Base-by-base conservation (phyloP, 2,888 invertebrate genomes). In the Pomacea canaliculata region DNA sequence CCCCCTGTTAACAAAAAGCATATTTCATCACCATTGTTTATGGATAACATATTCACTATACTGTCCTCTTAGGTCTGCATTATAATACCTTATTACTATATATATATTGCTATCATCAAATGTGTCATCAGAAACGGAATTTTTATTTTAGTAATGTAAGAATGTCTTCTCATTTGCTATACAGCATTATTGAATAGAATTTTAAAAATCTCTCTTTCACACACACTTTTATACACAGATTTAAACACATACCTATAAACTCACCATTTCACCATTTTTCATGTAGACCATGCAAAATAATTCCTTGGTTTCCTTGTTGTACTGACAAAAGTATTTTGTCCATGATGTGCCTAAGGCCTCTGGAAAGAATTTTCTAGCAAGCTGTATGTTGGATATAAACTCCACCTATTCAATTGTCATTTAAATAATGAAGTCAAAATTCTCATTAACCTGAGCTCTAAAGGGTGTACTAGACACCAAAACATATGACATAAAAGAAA, bases 261-360 rank as follows among this genome's bases (percentile, higher is more conserved):
- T 94, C 92, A 96, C 96, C 91, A 96, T 93, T 92, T 97, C 97
- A 80, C 96, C 95, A 87, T 95, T 95, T 90, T 98, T 98, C 92
- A 96, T 97, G 93, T 96, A 98, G 73, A 97, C 96, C 89, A 96
- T 94, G 95, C 98, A 96, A 81, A 95, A 94, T 90, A 99, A 96
- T 90, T 94, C 94, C 89, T 96, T 95, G 83, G 94, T 94, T 84
- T 94, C 94, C 91, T 96, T 96, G 91, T 96, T 95, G 93, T 98
- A 99, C 89, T 95, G 95, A 92, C 97, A 97, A 93, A 97, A 99
- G 91, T 97, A 96, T 92, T 99, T 99, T 87, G 95, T 96, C 98
- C 98, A 98, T 63, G 63, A 95, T 85, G 97, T 96, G 88, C 97
- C 97, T 51, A 99, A 96, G 81, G 98, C 97, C 93, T 96, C 96